Conservation (phyloP, 1,140 invertebrate species). For the Drosophila repleta region DNA sequence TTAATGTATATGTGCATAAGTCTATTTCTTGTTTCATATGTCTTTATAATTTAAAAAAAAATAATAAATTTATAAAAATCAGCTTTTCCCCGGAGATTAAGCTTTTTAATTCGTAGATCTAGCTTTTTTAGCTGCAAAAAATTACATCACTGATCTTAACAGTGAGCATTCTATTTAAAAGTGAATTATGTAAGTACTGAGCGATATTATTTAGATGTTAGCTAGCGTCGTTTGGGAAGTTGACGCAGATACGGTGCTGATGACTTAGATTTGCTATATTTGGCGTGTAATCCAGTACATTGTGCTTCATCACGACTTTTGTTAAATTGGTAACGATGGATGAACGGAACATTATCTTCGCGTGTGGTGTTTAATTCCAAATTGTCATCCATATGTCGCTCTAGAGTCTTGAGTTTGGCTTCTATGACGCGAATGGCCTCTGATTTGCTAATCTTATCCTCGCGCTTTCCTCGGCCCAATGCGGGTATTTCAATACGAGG, state of each 20-base stretch:
- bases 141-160: too few species aligned
- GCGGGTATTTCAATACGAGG: constrained; percentile 90
- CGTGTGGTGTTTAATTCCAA: constrained; percentile 88
- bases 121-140: too few species aligned
- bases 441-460: constrained; percentile 89
- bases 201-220: background rate
- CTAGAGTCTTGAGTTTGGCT: constrained; percentile 92
- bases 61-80: too few species aligned
- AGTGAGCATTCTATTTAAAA: constrained; percentile 9
- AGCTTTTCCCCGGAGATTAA: too few species aligned
- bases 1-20: too few species aligned
- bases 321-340: constrained; percentile 85
- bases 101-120: too few species aligned
- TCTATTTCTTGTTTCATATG: too few species aligned
- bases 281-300: constrained; percentile 42
- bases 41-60: too few species aligned
- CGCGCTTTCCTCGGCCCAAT: constrained; percentile 89
- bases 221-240: constrained; percentile 64
- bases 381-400: constrained; percentile 89
- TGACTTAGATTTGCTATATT: constrained; percentile 47
- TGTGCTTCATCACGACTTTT: constrained; percentile 82
- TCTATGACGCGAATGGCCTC: constrained; percentile 94
- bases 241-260: constrained; percentile 73
- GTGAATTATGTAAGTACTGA: constrained; percentile 54
- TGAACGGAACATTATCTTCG: constrained; percentile 86